Percentiles rank a stretch among this genome's conserved stretches.
phyloP scores from a whole-genome alignment of 1,140 invertebrate species.

The Drosophila pectinifera region DNA sequence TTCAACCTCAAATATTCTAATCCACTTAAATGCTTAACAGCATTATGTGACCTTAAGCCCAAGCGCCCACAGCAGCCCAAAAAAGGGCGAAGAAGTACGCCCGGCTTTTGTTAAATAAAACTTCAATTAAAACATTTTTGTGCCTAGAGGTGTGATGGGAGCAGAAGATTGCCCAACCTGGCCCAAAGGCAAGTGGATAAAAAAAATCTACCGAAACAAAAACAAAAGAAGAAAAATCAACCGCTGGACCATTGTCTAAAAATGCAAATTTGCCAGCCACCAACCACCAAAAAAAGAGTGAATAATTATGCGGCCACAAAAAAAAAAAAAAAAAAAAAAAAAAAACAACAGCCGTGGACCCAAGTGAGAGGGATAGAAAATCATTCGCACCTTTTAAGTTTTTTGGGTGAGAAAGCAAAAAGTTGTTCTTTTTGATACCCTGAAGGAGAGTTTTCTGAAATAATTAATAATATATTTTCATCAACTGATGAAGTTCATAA shows the following conservation, averaged over 20 bases:
- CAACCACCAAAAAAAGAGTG: conserved; percentile 46
- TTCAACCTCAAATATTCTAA: conserved; percentile 77
- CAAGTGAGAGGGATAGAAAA: conserved; percentile 32
- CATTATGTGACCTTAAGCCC: conserved; percentile 62
- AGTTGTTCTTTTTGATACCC: conserved; percentile 20
- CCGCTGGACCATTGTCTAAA: conserved; percentile 70
- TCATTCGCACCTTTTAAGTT: conserved; percentile 73
- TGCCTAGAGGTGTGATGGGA: conserved; percentile 38
- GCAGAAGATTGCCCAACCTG: conserved; percentile 62
- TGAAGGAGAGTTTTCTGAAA: conserved; percentile 4
- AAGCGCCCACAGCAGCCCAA: conserved; percentile 31
- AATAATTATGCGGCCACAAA: conserved; percentile 70
- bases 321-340: conserved; percentile 48
- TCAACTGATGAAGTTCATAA: background rate
- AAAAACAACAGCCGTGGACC: conserved; percentile 28
- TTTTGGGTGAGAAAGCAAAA: conserved; percentile 44
- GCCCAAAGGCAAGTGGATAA: conserved; percentile 50
- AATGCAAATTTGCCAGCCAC: conserved; percentile 72
- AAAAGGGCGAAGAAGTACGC: conserved; percentile 17
- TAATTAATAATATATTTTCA: background rate
- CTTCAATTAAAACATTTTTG: conserved; percentile 80
- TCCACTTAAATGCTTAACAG: conserved; percentile 82
- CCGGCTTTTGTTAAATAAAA: conserved; percentile 72
- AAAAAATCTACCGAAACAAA: conserved; percentile 22
- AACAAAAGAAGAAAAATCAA: conserved; percentile 42